Evolutionary conservation across 2,888 invertebrate species (phyloP).

Genomic region (Thelaira solivaga): DNA sequence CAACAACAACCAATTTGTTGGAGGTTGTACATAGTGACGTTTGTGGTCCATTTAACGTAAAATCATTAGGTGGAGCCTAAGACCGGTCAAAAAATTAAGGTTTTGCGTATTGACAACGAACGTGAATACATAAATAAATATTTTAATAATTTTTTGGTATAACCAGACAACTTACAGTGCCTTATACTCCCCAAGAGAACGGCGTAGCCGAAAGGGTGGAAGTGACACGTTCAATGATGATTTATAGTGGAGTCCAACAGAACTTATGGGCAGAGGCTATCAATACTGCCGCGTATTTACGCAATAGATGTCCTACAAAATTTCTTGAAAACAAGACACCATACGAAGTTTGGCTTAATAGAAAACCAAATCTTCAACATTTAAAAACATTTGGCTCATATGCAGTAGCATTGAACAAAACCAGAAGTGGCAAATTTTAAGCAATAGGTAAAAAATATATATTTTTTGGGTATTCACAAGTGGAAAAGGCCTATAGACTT

Average conservation of each 20-base stretch:
- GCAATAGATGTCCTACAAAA: conserved; percentile 28
- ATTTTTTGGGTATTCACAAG: conserved; percentile 23
- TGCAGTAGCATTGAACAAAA: not conserved
- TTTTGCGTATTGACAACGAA: too few relatives aligned
- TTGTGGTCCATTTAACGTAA: conserved; percentile 31
- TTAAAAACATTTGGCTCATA: not conserved
- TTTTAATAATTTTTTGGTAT: conserved; percentile 20
- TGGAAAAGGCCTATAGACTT: not conserved
- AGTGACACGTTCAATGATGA: not conserved
- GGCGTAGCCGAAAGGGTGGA: not conserved
- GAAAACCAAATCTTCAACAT: conserved; percentile 39
- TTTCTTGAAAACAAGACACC: conserved; percentile 5
- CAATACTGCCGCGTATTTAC: too few relatives aligned
- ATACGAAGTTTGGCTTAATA: conserved; percentile 22
- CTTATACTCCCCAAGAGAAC: not conserved
- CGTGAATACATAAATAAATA: not conserved
- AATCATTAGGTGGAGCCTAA: conserved; percentile 30
- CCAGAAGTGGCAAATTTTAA: not conserved
- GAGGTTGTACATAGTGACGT: conserved; percentile 42
- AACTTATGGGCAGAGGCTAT: too few relatives aligned
- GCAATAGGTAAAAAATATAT: not conserved
- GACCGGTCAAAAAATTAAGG: not conserved
- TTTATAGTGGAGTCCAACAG: not conserved
- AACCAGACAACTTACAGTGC: not conserved
- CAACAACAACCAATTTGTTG: conserved; percentile 26